phyloP scores from a whole-genome alignment of 2,888 invertebrate genomes.

The Dascillus cervinus region DNA sequence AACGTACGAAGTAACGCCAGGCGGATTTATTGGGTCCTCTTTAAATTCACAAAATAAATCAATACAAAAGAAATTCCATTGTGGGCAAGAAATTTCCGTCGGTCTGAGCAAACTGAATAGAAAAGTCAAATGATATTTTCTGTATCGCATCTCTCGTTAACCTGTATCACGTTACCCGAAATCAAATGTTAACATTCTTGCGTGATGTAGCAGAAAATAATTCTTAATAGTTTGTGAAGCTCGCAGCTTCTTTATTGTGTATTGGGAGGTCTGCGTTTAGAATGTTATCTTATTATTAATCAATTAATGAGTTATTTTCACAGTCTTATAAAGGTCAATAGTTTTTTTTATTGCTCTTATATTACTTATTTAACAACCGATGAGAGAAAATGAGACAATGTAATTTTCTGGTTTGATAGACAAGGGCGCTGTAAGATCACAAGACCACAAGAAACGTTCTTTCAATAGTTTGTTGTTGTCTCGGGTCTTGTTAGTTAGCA shows the following conservation, averaged over 20 bases:
- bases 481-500: constrained; percentile 26
- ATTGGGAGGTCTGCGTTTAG: constrained; percentile 26
- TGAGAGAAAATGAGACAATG: constrained; percentile 37
- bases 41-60: too few species aligned
- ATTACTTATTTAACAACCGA: constrained; percentile 19
- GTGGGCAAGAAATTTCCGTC: constrained; percentile 12
- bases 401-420: constrained; percentile 40
- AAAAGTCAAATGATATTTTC: constrained; percentile 30
- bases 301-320: constrained; percentile 10
- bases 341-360: constrained; percentile 15
- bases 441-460: background rate
- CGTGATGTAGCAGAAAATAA: constrained; percentile 40
- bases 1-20: too few species aligned
- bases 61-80: too few species aligned
- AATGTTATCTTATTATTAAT: constrained; percentile 14
- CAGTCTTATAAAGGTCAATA: constrained; percentile 19
- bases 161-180: constrained; percentile 35
- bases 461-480: constrained; percentile 21
- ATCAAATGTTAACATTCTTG: constrained; percentile 41
- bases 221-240: constrained; percentile 38
- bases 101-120: constrained; percentile 29
- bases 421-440: constrained; percentile 28
- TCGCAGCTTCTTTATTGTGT: constrained; percentile 36
- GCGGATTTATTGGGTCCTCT: too few species aligned
- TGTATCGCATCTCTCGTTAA: constrained; percentile 20